Evolutionary conservation across 2,888 invertebrate genomes (phyloP), one percentile per base, ranked within the genome.

Genomic region (Cheilosia pagana): DNA sequence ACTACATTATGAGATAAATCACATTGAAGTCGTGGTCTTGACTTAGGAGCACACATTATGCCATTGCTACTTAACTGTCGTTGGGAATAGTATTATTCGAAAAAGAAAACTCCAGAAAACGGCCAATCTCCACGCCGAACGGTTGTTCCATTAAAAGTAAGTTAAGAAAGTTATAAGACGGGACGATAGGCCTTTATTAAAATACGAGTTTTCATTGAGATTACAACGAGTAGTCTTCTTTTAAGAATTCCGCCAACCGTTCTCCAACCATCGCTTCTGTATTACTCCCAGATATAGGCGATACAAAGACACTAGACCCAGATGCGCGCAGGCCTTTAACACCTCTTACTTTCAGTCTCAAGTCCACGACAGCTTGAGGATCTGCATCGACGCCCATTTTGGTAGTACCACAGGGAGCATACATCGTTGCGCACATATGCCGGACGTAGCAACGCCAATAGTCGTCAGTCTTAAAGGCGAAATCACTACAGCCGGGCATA

Each of bases 201-300:
- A 16, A 1, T 45, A 19, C 21, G 1, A 12, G 8, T 21, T 3
- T 21, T 48, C 14, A 6, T 60, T 10, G 5, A n/a, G 1, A 14
- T 41, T 16, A 0, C 21, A 86, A 57, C 19, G 89, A 65, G 89
- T 89, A 89, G 21, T 88, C 87, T 43, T 88, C 68, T 53, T 87
- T 88, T 12, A 89, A 88, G 10, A 89, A 86, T 74, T 96, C 96
- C 1, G 95, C 93, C 0, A 94, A 95, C 88, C 96, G 96, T 89
- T 97, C 97, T 0, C 95, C 96, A 74, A 96, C 96, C 96, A 97
- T 97, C 19, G 96, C 95, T 0, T 96, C 95, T 0, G 96, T 96
- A 90, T 96, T 96, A 0, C 96, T 96, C 90, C 96, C 96, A 3
- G 95, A 96, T 88, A 95, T 95, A 0, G 95, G 93, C 7, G 90